Percentiles rank a stretch among this genome's conserved stretches.
Evolutionary conservation across 2,888 invertebrate species (phyloP).

Genomic region (Caenorhabditis uteleia): DNA sequence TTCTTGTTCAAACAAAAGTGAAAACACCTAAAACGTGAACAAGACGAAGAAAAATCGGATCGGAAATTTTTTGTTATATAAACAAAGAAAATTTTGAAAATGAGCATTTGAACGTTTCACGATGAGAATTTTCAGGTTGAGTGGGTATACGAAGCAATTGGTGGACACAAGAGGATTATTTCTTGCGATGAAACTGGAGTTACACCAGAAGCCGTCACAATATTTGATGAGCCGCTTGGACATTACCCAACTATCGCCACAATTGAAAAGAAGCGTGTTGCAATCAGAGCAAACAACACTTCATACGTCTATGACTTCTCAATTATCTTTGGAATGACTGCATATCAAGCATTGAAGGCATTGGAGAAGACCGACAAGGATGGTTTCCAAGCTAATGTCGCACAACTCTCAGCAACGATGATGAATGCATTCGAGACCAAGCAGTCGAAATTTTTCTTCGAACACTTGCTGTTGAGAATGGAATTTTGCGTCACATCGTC

Average conservation of each 20-base stretch:
- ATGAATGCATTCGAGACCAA: constrained; percentile 36
- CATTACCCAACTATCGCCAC: constrained; percentile 40
- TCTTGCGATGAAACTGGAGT: constrained; percentile 56
- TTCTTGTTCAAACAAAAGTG: no score
- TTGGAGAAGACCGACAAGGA: constrained; percentile 5
- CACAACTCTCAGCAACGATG: constrained; percentile 31
- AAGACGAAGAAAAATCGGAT: no score
- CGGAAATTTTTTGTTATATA: no score
- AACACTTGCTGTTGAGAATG: constrained; percentile 54
- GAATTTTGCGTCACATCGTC: constrained; percentile 18
- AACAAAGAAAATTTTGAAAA: no score
- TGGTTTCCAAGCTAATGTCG: constrained; percentile 16
- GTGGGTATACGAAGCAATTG: constrained; percentile 44
- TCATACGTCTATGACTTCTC: constrained; percentile 90
- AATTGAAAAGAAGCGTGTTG: constrained; percentile 53
- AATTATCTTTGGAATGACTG: constrained; percentile 94
- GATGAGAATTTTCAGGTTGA: constrained; percentile 35
- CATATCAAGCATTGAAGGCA: constrained; percentile 69
- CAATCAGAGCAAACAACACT: constrained; percentile 39
- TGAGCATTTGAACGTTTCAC: not conserved
- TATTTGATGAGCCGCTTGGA: constrained; percentile 31
- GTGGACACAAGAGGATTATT: constrained; percentile 39
- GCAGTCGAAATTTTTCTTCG: constrained; percentile 54
- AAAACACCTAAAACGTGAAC: no score
- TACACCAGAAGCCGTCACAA: constrained; percentile 51